Base-by-base conservation (phyloP, 2,113 vertebrate species). In the Ceratotherium simum region DNA sequence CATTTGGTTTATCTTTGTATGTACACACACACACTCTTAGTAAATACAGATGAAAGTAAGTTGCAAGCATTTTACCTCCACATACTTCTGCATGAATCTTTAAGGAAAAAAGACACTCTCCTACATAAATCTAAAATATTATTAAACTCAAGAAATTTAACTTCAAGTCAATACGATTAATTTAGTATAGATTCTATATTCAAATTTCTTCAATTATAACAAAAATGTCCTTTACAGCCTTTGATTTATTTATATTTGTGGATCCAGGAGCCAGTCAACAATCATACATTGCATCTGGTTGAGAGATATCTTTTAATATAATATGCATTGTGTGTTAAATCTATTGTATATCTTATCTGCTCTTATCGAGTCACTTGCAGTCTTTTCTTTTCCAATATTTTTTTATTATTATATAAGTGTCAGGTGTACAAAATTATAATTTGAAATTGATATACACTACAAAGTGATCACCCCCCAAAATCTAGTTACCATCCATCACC, bases 201-300 rank as follows among this genome's bases (percentile, higher is more conserved):
- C 5, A 93, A 0, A 75, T 72, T 83, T 92, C 10, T 89, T 95
- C 11, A 76, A 31, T 70, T 62, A 4, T 84, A 48, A 91, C 5
- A 91, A 51, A 36, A 69, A 14, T 25, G 14, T 51, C 51, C 91
- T n/a, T 51, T 64, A 48, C 33, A n/a, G 8, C n/a, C 16, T 67
- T 86, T 83, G 21, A 84, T 79, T 88, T 54, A 75, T 79, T 87
- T 80, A 42, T 89, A 70, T 79, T 67, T 93, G 80, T 91, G 54
- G n/a, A 21, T 60, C 36, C 11, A 25, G 17, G 8, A 78, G 13
- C n/a, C 36, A 89, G 4, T 70, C 78, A 93, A 33, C 51, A 29
- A 85, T 54, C 14, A 48, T 62, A 39, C 12, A 56, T 69, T 64
- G 21, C 5, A 23, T 72, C 93, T 90, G n/a, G 8, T 31, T 92